Percentiles rank a stretch among this genome's conserved stretches.
Conservation (phyloP, 2,113 vertebrate species). For the Percina caprodes region DNA sequence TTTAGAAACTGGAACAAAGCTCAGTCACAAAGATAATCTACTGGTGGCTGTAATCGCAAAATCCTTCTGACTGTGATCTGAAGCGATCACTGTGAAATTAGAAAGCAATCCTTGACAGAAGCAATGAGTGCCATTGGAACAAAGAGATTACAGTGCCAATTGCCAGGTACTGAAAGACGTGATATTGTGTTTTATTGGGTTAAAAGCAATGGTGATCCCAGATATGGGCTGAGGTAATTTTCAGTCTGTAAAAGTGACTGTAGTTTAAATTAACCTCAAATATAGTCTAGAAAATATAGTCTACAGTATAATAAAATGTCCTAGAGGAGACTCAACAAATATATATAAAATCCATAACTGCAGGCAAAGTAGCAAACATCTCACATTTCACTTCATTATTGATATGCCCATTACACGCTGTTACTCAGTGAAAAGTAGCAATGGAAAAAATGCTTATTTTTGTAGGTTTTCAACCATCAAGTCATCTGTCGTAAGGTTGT, state of each 20-base stretch:
- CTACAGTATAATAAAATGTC: background rate
- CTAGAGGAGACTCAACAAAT: background rate
- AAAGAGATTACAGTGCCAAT: slow-evolving; percentile 62
- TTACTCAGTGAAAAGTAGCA: slow-evolving; percentile 4
- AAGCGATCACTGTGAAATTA: slow-evolving; percentile 78
- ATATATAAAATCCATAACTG: background rate
- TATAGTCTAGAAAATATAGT: background rate
- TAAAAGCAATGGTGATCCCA: slow-evolving; percentile 35
- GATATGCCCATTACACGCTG: background rate
- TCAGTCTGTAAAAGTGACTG: too few species aligned
- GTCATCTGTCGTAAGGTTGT: background rate
- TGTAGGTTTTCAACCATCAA: slow-evolving; percentile 28
- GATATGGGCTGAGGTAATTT: slow-evolving; percentile 4
- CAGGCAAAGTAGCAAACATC: slow-evolving; percentile 6
- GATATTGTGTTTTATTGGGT: slow-evolving; percentile 39
- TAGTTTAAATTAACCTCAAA: too few species aligned
- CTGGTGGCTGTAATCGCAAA: slow-evolving; percentile 60
- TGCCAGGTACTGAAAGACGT: slow-evolving; percentile 48
- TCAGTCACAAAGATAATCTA: slow-evolving; percentile 47
- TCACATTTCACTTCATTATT: slow-evolving; percentile 1
- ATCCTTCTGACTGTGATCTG: slow-evolving; percentile 67
- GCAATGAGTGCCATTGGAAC: slow-evolving; percentile 50
- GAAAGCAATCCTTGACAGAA: slow-evolving; percentile 72
- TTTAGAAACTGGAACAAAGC: slow-evolving; percentile 61
- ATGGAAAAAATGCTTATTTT: background rate